Evolutionary conservation across 2,113 vertebrate genomes (phyloP).

Genomic region (Megaceryle torquata): DNA sequence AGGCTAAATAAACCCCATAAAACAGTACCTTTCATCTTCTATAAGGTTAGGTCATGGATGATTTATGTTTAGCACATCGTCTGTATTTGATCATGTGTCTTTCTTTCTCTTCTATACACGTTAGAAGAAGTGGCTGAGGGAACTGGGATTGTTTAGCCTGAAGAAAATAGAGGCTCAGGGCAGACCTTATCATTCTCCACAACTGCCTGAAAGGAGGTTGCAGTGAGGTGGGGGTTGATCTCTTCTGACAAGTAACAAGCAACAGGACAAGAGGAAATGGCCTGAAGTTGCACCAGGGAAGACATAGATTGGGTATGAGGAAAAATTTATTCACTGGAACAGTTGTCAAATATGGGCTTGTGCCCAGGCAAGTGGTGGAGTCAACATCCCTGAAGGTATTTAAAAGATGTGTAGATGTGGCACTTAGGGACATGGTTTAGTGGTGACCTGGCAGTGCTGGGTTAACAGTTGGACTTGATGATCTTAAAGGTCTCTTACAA

Average conservation of each 20-base stretch:
- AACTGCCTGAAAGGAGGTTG: neutral
- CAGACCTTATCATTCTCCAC: neutral
- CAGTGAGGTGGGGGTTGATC: neutral
- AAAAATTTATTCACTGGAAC: neutral
- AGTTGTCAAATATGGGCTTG: neutral
- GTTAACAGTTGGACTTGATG: neutral
- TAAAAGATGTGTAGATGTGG: neutral
- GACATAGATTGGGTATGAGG: neutral
- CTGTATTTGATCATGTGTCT: neutral
- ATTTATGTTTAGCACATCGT: neutral
- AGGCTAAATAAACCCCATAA: neutral
- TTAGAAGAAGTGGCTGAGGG: neutral
- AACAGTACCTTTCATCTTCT: neutral
- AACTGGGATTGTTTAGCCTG: neutral
- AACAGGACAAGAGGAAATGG: neutral
- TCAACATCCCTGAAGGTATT: neutral
- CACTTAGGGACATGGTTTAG: neutral
- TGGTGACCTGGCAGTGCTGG: neutral
- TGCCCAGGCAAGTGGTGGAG: neutral
- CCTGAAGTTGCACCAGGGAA: neutral
- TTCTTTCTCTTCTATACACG: neutral
- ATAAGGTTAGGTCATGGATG: rapidly evolving
- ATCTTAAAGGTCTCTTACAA: neutral
- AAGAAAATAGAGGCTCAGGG: neutral
- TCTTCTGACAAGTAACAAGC: too few relatives aligned